Base-by-base conservation (phyloP, 2,888 invertebrate genomes). In the Trisateles emortualis region DNA sequence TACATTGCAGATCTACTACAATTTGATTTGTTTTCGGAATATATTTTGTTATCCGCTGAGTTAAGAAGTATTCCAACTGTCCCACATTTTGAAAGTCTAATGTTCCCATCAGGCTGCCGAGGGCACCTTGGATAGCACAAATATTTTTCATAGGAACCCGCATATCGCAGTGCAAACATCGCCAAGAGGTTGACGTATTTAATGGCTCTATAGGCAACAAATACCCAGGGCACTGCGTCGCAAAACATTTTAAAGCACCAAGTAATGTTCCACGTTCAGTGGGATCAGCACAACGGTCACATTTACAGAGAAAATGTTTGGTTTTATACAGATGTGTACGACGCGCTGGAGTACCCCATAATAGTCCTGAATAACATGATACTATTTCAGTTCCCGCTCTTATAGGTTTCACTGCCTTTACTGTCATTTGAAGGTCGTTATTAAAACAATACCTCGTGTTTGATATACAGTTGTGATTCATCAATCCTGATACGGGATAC, bases 381-480 rank as follows among this genome's bases (percentile, higher is more conserved):
- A 94, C 94, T 58, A 96, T 93, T 84, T 96, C 96, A 8, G 92
- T 81, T 16, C 95, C 95, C 51, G 93, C 90, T 40, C 81, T 78
- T 56, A 96, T 96, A 5, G 91, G 86, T 51, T 92, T 90, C 0
- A 94, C 88, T 1, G 96, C 95, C 74, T 91, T 93, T 0, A 95
- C 92, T 22, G 93, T 88, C 94, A 96, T 94, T 67, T 92, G 88
- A 46, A 92, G 90, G 33, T 94, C 83, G 0, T 76, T 78, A 68
- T 95, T 94, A 68, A 95, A 96, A 44, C 92, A 92, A 68, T 95
- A 94, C 42, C 94, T 92, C 0, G 95, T 95, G 76, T 96, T 96
- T 3, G 96, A 94, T 19, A 92, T 84, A 76, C 96, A 96, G 50
- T 88, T 92, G 78, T 96, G 96, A 85, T 96, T 96, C 86, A 95